Percentiles rank a stretch among this genome's conserved stretches.
Conservation (phyloP, 2,113 vertebrate genomes). For the Brachionichthys hirsutus region DNA sequence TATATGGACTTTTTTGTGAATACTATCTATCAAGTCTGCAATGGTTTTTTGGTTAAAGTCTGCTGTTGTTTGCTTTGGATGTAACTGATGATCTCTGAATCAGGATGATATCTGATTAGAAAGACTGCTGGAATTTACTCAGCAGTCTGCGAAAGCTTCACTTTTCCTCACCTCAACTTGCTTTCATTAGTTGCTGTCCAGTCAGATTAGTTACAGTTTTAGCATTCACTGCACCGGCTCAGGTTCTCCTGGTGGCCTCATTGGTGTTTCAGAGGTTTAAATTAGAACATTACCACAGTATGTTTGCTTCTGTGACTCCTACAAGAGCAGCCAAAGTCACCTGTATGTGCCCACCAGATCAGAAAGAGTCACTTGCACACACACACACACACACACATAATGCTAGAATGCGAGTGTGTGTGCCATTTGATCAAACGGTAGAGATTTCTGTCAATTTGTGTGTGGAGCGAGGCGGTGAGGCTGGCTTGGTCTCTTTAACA, state of each 20-base stretch:
- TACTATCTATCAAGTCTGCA: constrained; percentile 14
- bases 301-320: no score
- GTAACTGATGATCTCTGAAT: no score
- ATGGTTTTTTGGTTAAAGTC: not conserved
- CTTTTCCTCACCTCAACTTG: not conserved
- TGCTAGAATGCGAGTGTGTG: not conserved
- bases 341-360: no score
- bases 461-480: constrained; percentile 5
- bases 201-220: not conserved
- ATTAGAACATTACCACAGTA: no score
- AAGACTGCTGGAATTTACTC: constrained; percentile 1
- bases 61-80: not conserved
- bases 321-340: no score
- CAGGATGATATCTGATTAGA: constrained; percentile 6
- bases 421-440: not conserved
- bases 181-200: constrained; percentile 7
- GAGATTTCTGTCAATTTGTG: constrained; percentile 14
- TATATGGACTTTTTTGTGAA: not conserved
- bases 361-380: no score
- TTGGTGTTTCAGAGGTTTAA: not conserved
- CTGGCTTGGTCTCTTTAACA: constrained; percentile 30
- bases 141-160: constrained; percentile 9
- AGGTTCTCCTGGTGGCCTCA: not conserved
- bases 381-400: no score
- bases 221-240: not conserved